Base-by-base conservation (phyloP, 2,113 vertebrate genomes). In the Collichthys lucidus region DNA sequence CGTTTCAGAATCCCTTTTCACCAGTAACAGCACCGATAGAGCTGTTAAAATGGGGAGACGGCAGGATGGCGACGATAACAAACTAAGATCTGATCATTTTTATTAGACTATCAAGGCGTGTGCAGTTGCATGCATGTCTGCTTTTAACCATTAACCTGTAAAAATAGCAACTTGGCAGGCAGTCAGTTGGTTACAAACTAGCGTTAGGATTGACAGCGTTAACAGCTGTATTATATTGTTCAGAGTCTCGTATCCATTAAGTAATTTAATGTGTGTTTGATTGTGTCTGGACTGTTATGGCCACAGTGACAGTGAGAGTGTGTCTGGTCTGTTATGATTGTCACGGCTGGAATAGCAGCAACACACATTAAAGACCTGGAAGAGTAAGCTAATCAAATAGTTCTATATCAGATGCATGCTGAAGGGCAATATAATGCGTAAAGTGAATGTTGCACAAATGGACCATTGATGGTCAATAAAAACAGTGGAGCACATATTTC, bases 211-310 rank as follows among this genome's bases (percentile, higher is more conserved):
- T 64, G 63, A 76, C 60, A 79, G 2, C 56, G n/a, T 71, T 71
- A 77, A 75, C 22, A 86, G 60, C 62, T 82, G 12, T 29, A 70
- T 49, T 68, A 40, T 73, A 80, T 64, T 78, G 46, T 59, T 86
- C n/a, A 49, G 50, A 61, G 26, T 26, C 35, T 72, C 22, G 0
- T 60, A 50, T 65, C 57, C 83, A 73, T 75, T 75, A 29, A 49
- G 59, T 20, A 26, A 15, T 79, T 88, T 79, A 52, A 73, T 73
- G 83, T 64, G 29, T 75, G 19, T 82, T 75, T 86, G 29, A 84
- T 76, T 86, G 71, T 63, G 64, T 82, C 72, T 79, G 78, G 53
- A 69, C 57, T 75, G 29, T 81, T 74, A 62, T 0, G 24, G 14
- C 60, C 52, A 26, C 7, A 8, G 16, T 73, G 69, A 80, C 70